phyloP scores from a whole-genome alignment of 2,888 invertebrate genomes.

The Pedicia rivosa region DNA sequence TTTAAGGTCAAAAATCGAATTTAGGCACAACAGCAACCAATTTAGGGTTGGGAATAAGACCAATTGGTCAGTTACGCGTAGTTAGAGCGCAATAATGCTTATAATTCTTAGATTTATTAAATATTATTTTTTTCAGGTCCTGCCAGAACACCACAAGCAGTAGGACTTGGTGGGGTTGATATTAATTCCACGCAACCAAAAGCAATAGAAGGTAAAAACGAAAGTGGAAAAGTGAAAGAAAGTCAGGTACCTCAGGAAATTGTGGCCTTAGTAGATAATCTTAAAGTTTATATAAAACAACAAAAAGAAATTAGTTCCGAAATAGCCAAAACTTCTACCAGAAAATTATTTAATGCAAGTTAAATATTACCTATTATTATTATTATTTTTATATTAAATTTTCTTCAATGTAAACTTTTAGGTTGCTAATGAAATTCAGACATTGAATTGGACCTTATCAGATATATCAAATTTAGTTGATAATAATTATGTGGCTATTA shows the following conservation, averaged over 20 bases:
- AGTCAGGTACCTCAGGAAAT: slow-evolving; percentile 57
- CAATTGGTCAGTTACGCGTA: no score
- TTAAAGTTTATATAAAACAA: slow-evolving; percentile 72
- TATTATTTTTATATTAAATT: not conserved
- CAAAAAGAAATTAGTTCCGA: slow-evolving; percentile 71
- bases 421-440: slow-evolving; percentile 24
- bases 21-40: no score
- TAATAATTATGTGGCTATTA: slow-evolving; percentile 27
- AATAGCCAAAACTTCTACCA: slow-evolving; percentile 49
- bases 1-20: no score
- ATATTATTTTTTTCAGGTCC: no score
- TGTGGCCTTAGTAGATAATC: slow-evolving; percentile 55
- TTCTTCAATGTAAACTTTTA: no score
- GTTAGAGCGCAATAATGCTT: no score
- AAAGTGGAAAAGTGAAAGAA: slow-evolving; percentile 27
- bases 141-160: slow-evolving; percentile 19
- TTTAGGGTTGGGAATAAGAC: no score
- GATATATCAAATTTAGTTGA: slow-evolving; percentile 27
- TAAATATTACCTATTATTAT: no score
- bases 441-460: slow-evolving; percentile 22
- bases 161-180: slow-evolving; percentile 29
- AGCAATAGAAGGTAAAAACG: slow-evolving; percentile 25
- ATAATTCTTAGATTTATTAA: no score
- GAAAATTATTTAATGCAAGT: slow-evolving; percentile 25
- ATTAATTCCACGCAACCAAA: slow-evolving; percentile 27